These are phyloP conservation scores for Neodiprion pinetum DNA, from an alignment of 1,140 invertebrate species.

Conservation along the genomic window DNA sequence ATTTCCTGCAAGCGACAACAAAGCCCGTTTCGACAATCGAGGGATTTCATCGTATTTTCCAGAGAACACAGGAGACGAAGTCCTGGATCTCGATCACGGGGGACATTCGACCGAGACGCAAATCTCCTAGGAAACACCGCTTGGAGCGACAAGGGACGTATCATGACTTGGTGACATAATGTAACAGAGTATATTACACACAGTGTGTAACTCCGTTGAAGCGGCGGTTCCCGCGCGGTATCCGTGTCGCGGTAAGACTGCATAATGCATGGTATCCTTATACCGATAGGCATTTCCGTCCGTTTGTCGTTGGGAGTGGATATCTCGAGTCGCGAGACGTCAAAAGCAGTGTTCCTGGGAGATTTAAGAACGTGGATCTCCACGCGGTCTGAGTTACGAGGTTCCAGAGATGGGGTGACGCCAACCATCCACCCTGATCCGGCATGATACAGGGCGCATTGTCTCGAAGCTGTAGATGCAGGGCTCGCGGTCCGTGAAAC, in stretches of 20 bases:
- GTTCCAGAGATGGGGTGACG: background rate
- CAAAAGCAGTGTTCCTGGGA: conserved; percentile 46
- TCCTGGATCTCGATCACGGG: too few species aligned
- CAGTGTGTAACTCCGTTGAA: conserved; percentile 13
- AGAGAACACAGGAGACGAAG: too few species aligned
- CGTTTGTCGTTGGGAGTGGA: conserved; percentile 15
- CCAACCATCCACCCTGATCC: conserved; percentile 33
- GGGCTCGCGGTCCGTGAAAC: background rate
- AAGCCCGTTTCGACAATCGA: too few species aligned
- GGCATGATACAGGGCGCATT: conserved; percentile 36
- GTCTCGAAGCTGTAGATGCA: conserved; percentile 28
- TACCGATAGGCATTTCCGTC: conserved; percentile 27
- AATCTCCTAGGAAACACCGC: too few species aligned
- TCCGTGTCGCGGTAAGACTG: background rate
- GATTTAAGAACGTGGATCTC: conserved; percentile 44
- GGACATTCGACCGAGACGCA: too few species aligned
- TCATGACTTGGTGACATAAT: conserved; percentile 29
- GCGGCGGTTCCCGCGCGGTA: conserved; percentile 14
- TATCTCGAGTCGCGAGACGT: conserved; percentile 37
- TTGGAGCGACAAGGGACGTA: too few species aligned
- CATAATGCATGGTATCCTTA: conserved; percentile 16
- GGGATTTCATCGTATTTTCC: too few species aligned
- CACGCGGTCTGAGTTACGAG: conserved; percentile 48
- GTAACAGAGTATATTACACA: conserved; percentile 20
- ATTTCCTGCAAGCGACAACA: too few species aligned